These are phyloP conservation scores for Emydocephalus ijimae DNA, from an alignment of 2,113 vertebrate genomes.

Conservation along the genomic window DNA sequence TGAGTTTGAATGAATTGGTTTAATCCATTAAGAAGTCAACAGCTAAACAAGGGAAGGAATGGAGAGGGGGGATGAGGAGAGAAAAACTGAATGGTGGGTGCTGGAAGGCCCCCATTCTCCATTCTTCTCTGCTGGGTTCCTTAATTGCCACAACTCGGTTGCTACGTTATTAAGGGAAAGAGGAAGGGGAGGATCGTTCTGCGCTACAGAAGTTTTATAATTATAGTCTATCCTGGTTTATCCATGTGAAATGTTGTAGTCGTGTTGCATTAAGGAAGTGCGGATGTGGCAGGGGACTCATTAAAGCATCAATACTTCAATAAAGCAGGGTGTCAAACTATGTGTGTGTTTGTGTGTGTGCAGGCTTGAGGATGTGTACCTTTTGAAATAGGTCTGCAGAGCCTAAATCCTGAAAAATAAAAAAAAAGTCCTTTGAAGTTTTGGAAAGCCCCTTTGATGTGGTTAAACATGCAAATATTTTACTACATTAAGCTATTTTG, in stretches of 20 bases:
- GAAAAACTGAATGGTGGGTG: background rate
- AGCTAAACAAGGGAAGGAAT: background rate
- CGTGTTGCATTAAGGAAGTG: background rate
- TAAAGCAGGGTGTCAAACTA: background rate
- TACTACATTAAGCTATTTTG: background rate
- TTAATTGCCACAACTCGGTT: background rate
- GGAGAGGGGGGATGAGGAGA: background rate
- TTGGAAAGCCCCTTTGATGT: background rate
- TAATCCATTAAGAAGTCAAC: background rate
- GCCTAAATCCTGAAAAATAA: background rate
- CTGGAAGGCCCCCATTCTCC: background rate
- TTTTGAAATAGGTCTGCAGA: background rate
- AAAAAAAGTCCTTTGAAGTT: background rate
- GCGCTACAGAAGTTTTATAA: background rate
- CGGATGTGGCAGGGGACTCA: background rate
- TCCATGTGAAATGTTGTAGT: background rate
- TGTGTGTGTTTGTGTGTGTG: background rate
- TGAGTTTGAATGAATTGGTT: background rate
- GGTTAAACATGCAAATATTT: background rate
- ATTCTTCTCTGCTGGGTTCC: background rate
- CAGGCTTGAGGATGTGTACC: background rate
- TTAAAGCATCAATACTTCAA: background rate
- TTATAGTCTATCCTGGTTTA: background rate
- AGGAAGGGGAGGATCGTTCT: background rate
- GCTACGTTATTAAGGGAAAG: background rate